Evolutionary conservation across 2,113 vertebrate genomes (phyloP).

Genomic region (Equus quagga): DNA sequence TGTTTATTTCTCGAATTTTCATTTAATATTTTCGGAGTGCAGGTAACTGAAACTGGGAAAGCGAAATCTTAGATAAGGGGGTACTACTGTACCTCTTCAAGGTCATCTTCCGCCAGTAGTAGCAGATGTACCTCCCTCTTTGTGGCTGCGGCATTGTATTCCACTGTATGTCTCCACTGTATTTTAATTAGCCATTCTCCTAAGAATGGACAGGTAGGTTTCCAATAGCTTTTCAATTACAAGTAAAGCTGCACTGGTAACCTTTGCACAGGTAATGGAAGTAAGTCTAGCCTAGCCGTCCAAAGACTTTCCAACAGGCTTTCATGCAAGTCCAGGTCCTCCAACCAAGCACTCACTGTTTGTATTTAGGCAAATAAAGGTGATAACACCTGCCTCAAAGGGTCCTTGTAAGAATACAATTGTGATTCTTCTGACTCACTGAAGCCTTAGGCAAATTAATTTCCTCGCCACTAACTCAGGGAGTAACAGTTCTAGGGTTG

Average conservation of each 20-base stretch:
- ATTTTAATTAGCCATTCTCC: background rate
- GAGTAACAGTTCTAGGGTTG: background rate
- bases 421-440: background rate
- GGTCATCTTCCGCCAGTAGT: background rate
- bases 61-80: too few relatives aligned
- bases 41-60: too few relatives aligned
- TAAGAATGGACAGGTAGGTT: background rate
- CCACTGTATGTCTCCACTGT: background rate
- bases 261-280: background rate
- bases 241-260: background rate
- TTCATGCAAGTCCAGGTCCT: background rate
- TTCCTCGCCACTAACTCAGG: background rate
- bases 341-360: background rate
- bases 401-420: background rate
- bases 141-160: background rate
- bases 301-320: background rate
- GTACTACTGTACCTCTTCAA: background rate
- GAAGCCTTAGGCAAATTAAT: conserved; percentile 7
- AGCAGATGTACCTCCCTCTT: background rate
- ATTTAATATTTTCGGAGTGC: too few relatives aligned
- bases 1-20: too few relatives aligned
- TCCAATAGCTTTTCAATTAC: background rate
- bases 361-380: background rate
- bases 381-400: background rate
- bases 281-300: background rate